Percentiles rank a stretch among this genome's conserved stretches.
phyloP scores from a whole-genome alignment of 2,888 invertebrate genomes.

The Hofmannophila pseudospretella region DNA sequence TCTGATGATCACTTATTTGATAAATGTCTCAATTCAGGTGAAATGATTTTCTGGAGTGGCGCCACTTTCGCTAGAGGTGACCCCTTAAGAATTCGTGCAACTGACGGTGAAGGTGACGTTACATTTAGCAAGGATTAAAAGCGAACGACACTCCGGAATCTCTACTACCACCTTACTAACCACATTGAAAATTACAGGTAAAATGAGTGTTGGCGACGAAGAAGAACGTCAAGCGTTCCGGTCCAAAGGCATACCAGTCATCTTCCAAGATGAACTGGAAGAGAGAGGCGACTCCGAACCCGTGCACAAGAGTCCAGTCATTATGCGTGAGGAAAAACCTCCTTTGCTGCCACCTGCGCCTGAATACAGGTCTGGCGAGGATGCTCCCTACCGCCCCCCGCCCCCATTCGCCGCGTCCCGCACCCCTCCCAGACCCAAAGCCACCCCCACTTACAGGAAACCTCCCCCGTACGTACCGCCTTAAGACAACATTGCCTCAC shows the following conservation, averaged over 20 bases:
- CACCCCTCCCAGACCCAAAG: constrained; percentile 88
- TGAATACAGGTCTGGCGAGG: constrained; percentile 79
- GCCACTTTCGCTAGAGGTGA: no score
- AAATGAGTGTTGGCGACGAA: constrained; percentile 83
- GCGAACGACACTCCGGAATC: no score
- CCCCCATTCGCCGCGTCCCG: constrained; percentile 88
- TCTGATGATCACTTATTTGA: no score
- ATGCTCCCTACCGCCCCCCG: constrained; percentile 93
- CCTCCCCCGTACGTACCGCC: constrained; percentile 98
- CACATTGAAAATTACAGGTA: no score
- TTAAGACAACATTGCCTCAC: constrained; percentile 74
- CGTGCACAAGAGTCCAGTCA: constrained; percentile 94
- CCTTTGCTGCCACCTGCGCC: constrained; percentile 88
- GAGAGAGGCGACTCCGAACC: constrained; percentile 93
- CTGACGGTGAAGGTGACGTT: no score
- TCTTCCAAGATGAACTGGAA: constrained; percentile 97
- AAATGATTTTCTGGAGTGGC: no score
- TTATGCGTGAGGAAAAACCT: constrained; percentile 96
- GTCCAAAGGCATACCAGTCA: constrained; percentile 93
- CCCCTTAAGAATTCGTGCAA: no score
- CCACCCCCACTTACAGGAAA: constrained; percentile 94
- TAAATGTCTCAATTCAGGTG: no score
- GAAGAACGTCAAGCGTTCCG: constrained; percentile 90
- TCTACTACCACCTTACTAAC: no score
- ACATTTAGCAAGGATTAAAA: no score